Base-by-base conservation (phyloP, 2,797 vertebrate species). In the Lagodon rhomboides region DNA sequence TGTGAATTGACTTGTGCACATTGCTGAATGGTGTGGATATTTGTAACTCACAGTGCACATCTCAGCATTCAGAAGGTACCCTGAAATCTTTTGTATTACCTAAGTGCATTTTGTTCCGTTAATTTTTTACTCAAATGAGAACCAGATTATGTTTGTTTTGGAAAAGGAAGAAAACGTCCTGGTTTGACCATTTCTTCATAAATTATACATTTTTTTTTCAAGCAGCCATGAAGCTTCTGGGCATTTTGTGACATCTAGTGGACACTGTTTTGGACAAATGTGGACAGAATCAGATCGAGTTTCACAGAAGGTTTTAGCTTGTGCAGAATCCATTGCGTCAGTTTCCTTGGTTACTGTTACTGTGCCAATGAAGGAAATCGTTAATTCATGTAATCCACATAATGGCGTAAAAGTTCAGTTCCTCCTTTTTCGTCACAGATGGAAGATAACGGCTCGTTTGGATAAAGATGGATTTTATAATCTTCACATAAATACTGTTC, bases 301-400 rank as follows among this genome's bases (percentile, higher is more conserved):
- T 30, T 9, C 22, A 44, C 6, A 34, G 49, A 22, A 7, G 44
- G 1, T n/a, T 12, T 50, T 18, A 62, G 15, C 60, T 44, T 12
- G 12, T 30, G 18, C 47, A 75, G 30, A 50, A 76, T 70, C 59
- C 13, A 44, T 73, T 38, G 17, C 2, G 1, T 73, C n/a, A 10
- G 1, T 61, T 51, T 11, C 46, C 41, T 44, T 68, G 58, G 43
- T 67, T 68, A 51, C 41, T 79, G 77, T 70, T 1, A 64, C 47
- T 53, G 54, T 74, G 38, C 58, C 77, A 51, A 65, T 53, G 20
- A 64, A 46, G 12, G 30, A 67, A 77, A 85, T 90, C 2, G 80
- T 78, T 89, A 83, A 91, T 94, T 89, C 85, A 95, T 92, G 76
- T 89, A 77, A 94, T 93, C 58, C 63, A 60, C 61, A 44, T 90